phyloP scores from a whole-genome alignment of 1,140 invertebrate genomes.

The Ephestia elutella region DNA sequence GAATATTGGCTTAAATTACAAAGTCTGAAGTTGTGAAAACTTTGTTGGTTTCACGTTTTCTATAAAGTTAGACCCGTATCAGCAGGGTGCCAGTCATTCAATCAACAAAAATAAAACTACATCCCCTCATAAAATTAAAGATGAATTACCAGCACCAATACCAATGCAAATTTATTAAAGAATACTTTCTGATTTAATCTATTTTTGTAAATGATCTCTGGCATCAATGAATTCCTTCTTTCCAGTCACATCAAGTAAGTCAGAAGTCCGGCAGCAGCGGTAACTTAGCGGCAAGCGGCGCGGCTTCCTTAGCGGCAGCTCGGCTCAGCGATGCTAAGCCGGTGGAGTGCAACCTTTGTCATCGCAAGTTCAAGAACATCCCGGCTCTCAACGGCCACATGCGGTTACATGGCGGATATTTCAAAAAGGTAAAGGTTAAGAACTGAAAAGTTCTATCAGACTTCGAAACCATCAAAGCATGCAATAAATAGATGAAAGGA shows the following conservation, averaged over 20 bases:
- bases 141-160: no score
- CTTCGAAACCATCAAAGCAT: no score
- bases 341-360: conserved; percentile 95
- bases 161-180: no score
- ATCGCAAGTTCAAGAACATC: conserved; percentile 96
- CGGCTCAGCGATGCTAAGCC: conserved; percentile 77
- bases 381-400: conserved; percentile 97
- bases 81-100: neutral
- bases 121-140: no score
- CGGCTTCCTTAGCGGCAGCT: conserved; percentile 16
- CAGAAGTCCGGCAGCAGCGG: conserved; percentile 36
- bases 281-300: conserved; percentile 25
- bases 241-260: conserved; percentile 53
- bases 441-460: no score
- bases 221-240: conserved; percentile 19
- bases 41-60: conserved; percentile 17
- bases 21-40: conserved; percentile 62
- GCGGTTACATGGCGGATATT: conserved; percentile 96
- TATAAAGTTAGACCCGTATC: neutral
- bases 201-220: no score
- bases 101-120: neutral
- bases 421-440: conserved; percentile 85
- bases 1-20: conserved; percentile 63
- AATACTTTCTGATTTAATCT: no score
- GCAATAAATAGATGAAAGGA: no score